A percentile compares a stretch with the other conserved stretches of the same genome.
Conservation (phyloP, 2,888 invertebrate species). For the Neoascia interrupta region DNA sequence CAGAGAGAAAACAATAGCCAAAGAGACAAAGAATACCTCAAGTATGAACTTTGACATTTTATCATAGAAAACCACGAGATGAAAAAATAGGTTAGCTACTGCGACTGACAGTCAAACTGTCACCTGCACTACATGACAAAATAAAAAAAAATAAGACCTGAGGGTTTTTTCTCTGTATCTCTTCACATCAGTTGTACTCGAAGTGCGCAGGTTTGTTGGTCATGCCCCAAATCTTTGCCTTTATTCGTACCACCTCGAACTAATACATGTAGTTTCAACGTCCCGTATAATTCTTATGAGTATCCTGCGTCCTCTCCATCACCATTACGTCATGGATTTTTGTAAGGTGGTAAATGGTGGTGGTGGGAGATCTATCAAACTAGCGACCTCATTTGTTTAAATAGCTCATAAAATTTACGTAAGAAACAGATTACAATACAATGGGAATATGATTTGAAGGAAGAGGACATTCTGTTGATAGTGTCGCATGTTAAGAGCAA, state of each 20-base stretch:
- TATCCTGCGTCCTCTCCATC: not conserved
- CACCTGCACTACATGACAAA: conserved; percentile 38
- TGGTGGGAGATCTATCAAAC: conserved; percentile 14
- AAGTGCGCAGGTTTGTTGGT: not conserved
- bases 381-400: conserved; percentile 22
- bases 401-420: not conserved
- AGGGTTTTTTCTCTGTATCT: not conserved
- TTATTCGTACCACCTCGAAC: no score
- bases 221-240: no score
- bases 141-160: not conserved
- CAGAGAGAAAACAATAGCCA: conserved; percentile 23
- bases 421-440: not conserved
- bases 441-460: no score
- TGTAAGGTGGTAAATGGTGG: no score
- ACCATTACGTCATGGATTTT: conserved; percentile 42
- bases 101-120: conserved; percentile 59
- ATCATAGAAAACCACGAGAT: conserved; percentile 11
- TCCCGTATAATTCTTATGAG: no score
- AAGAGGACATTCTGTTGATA: no score
- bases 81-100: conserved; percentile 43
- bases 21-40: conserved; percentile 38
- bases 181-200: not conserved
- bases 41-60: conserved; percentile 68
- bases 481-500: not conserved
- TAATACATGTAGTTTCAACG: no score